Evolutionary conservation across 2,888 invertebrate genomes (phyloP), one percentile per base, ranked within the genome.

Genomic region (Tuberolachnus salignus): DNA sequence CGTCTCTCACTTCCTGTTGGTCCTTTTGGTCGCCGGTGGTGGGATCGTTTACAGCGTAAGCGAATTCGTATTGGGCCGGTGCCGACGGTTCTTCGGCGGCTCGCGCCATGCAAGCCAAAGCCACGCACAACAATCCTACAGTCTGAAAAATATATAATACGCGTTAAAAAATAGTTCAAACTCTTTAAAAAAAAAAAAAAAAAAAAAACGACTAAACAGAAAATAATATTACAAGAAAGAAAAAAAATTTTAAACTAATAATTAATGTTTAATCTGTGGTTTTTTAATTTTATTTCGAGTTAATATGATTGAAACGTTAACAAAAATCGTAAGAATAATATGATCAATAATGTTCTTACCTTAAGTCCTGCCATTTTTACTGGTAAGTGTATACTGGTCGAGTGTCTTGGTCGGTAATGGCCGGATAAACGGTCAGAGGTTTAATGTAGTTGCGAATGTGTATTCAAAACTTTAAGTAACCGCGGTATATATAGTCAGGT

Each of bases 31-130:
- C 83, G 14, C 83, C 83, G 66, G 83, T 83, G 26, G 81, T 21
- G 14, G 83, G 82, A 73, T 83, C 83, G 69, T 83, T 81, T 21
- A 84, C 83, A 53, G 81, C 81, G 82, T 84, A 84, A 59, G 81
- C 81, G 81, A 82, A 84, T 26, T 82, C 83, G 82, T 84, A 84
- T 70, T 83, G 82, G 0, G 83, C 67, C 0, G 80, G 69, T 4
- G 69, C 26, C 14, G 21, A 21, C 19, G 59, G 26, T 26, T 80
- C 81, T 16, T 80, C 81, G 70, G 71, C 80, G 21, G 75, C 81
- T 46, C 19, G 71, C 59, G 55, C 19, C 16, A 21, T 3, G 19
- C 46, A 69, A 19, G n/a, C 73, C 8, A 64, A 53, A 6, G 53
- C 23, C 21, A 16, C 53, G 61, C 34, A 73, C 42, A 73, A 34